phyloP scores from a whole-genome alignment of 1,140 invertebrate genomes.

The Hyphantria cunea region DNA sequence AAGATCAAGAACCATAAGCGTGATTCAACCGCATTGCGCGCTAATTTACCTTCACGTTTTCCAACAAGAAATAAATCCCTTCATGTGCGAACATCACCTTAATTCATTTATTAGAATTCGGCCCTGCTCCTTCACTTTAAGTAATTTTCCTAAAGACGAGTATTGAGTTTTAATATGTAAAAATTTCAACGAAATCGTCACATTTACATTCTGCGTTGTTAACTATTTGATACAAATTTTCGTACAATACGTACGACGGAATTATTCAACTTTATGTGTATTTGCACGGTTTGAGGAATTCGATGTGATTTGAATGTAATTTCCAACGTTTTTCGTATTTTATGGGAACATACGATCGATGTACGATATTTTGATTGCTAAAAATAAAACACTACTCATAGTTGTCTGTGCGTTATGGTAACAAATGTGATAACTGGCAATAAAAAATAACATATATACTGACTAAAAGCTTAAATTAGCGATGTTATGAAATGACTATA shows the following conservation, averaged over 20 bases:
- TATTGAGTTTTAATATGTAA: constrained; percentile 41
- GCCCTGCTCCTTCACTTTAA: constrained; percentile 32
- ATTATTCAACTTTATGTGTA: constrained; percentile 25
- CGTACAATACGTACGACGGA: constrained; percentile 18
- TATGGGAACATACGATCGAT: constrained; percentile 15
- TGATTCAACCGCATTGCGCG: no score
- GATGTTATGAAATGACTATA: neutral
- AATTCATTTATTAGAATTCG: constrained; percentile 39
- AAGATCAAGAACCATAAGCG: constrained; percentile 11
- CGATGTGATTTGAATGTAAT: constrained; percentile 37
- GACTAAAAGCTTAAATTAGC: constrained; percentile 1
- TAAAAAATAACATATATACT: neutral
- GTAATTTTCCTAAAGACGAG: constrained; percentile 37
- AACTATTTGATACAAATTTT: constrained; percentile 37
- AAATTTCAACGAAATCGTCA: constrained; percentile 43
- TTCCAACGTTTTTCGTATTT: no score
- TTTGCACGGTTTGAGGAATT: constrained; percentile 35
- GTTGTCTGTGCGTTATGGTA: neutral
- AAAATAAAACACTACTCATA: neutral
- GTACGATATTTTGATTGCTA: constrained; percentile 1
- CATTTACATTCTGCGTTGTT: constrained; percentile 45
- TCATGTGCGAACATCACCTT: constrained; percentile 6
- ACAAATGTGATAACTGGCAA: constrained; percentile 5
- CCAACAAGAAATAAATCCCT: constrained; percentile 12
- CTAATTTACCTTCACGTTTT: no score